Base-by-base conservation (phyloP, 2,113 vertebrate genomes). In the Seriola quinqueradiata region DNA sequence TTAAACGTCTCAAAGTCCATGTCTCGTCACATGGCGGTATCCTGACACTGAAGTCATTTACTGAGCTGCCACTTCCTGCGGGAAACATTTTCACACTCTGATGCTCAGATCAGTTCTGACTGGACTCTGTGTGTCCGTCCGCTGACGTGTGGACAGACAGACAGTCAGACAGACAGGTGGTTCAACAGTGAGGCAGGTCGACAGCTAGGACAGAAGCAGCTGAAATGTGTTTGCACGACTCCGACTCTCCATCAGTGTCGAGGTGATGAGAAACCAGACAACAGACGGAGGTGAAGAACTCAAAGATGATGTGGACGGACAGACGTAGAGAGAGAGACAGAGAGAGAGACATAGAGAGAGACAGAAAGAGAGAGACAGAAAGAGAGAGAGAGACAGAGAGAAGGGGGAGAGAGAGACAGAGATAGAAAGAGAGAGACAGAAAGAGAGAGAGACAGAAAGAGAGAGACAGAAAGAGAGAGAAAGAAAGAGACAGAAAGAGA, bases 201-300 rank as follows among this genome's bases (percentile, higher is more conserved):
- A 78, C 77, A 68, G 64, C 70, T 63, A 58, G 6, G 38, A 70
- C 80, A 79, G 65, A 67, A 80, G 32, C 79, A 83, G 87, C 78
- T 70, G 81, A 75, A 75, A 78, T 59, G 89, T 89, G 86, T 91
- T 88, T 87, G 96, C 96, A 90, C 90, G 96, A 95, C 96, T 97
- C 97, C 95, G 96, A 96, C 67, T 94, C 94, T 96, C 96, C 96
- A 92, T 94, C 93, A 94, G 96, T 95, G 94, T 93, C 48, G 94
- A 94, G 92, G 95, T 95, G 79, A 96, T 96, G 81, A 95, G 96
- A 95, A 95, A 95, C 95, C 93, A 92, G 74, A 96, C 95, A 96
- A 95, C 92, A 96, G 87, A 97, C 96, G 93, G 96, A 92, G 96
- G 58, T 77, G 96, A 97, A 95, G 95, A 91, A 96, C 95, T 52